These are phyloP conservation scores for Casuarius casuarius DNA, from an alignment of 2,113 vertebrate genomes.

Conservation along the genomic window DNA sequence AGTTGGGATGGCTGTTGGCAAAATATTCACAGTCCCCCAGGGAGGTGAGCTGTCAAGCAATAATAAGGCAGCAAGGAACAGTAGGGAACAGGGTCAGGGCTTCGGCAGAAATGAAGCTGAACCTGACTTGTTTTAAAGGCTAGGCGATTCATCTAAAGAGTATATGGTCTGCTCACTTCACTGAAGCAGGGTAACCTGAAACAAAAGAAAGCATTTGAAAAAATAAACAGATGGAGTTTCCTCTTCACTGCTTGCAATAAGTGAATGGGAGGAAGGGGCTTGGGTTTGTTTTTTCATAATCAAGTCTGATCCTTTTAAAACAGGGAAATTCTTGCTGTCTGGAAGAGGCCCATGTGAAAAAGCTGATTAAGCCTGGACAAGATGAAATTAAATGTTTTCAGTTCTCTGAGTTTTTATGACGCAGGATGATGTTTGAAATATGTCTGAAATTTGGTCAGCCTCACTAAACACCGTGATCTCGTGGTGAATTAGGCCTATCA, in stretches of 20 bases:
- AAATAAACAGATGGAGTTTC: not conserved
- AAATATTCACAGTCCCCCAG: slow-evolving; percentile 33
- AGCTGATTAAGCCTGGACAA: not conserved
- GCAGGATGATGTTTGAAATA: not conserved
- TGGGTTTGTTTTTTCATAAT: not conserved
- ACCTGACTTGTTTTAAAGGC: not conserved
- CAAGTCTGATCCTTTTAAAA: not conserved
- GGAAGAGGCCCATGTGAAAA: not conserved
- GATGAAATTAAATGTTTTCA: not conserved
- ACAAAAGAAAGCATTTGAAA: slow-evolving; percentile 15
- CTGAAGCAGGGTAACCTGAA: not conserved
- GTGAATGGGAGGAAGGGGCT: not conserved
- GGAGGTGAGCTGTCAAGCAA: slow-evolving; percentile 20
- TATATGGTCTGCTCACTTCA: not conserved
- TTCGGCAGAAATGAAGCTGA: not conserved
- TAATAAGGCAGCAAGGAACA: slow-evolving; percentile 34
- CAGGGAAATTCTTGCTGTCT: not conserved
- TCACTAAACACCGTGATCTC: not conserved
- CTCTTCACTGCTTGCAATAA: not conserved
- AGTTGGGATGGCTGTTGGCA: slow-evolving; percentile 28
- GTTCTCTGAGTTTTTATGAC: not conserved
- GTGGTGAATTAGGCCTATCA: not conserved
- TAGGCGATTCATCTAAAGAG: not conserved
- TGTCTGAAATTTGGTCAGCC: not conserved
- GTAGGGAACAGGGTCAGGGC: not conserved